phyloP scores from a whole-genome alignment of 35 echinoderm and acorn worm genomes.

The Lytechinus pictus region DNA sequence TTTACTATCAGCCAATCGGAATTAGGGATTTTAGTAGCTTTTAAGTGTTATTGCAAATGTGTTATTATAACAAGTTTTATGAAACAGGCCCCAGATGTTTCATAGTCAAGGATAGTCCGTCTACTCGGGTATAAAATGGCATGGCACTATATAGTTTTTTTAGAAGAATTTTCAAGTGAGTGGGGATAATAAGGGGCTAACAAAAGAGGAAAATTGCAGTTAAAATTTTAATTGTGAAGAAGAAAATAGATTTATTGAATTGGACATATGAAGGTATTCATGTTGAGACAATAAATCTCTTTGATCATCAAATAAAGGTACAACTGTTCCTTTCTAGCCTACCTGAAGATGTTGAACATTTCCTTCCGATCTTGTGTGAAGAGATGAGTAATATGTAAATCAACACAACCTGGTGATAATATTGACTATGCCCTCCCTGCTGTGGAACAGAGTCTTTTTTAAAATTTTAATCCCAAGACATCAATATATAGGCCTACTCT shows the following conservation, averaged over 20 bases:
- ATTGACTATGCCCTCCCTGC: not conserved
- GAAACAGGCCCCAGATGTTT: not conserved
- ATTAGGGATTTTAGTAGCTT: too few species aligned
- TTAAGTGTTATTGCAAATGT: too few species aligned
- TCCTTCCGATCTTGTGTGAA: not conserved
- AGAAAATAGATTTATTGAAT: not conserved
- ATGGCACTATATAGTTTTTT: not conserved
- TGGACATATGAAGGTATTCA: not conserved
- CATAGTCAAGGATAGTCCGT: not conserved
- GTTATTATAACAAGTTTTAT: too few species aligned
- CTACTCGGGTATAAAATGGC: not conserved
- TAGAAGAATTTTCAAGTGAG: not conserved
- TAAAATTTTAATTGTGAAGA: not conserved
- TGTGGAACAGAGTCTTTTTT: not conserved
- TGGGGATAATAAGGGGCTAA: not conserved
- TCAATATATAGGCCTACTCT: too few species aligned
- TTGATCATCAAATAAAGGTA: not conserved
- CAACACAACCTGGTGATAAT: not conserved
- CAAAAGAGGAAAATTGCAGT: not conserved
- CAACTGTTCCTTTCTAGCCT: not conserved
- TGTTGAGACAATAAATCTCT: not conserved
- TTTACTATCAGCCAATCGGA: too few species aligned
- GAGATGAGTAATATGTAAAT: slow-evolving; percentile 2
- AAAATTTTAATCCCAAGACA: too few species aligned
- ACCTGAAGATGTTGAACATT: not conserved